phyloP scores from a whole-genome alignment of 2,888 invertebrate species.

The Agrochola litura region DNA sequence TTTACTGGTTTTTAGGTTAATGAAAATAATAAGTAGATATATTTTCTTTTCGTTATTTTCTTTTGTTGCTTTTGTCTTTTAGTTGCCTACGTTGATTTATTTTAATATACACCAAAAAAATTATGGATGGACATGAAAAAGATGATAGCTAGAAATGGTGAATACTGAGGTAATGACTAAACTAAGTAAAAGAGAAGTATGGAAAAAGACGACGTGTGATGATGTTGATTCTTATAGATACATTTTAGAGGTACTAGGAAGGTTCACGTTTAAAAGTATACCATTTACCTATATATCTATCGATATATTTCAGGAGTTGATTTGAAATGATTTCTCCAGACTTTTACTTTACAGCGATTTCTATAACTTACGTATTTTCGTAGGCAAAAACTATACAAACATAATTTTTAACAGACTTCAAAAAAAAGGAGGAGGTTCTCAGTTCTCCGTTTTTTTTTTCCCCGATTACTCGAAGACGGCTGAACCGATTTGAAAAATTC shows the following conservation, averaged over 20 bases:
- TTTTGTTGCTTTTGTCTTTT: neutral
- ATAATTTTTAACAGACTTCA: neutral
- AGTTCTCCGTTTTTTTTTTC: too few relatives aligned
- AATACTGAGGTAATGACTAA: neutral
- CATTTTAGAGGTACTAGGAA: neutral
- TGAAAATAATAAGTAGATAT: constrained; percentile 26
- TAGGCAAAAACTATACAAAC: neutral
- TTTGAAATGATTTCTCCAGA: neutral
- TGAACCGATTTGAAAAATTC: too few relatives aligned
- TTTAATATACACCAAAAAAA: neutral
- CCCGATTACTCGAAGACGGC: too few relatives aligned
- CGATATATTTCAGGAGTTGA: neutral
- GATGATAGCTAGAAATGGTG: neutral
- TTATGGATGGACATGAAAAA: neutral
- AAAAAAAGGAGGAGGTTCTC: too few relatives aligned
- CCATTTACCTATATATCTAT: too few relatives aligned
- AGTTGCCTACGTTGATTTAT: neutral
- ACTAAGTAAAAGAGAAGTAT: neutral
- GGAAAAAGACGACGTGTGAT: neutral
- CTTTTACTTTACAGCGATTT: neutral
- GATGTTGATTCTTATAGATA: neutral
- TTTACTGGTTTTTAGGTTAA: constrained; percentile 26
- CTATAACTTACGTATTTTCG: neutral
- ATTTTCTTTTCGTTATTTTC: neutral
- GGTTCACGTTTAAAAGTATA: neutral